phyloP scores from a whole-genome alignment of 2,888 invertebrate genomes.

The Serripes groenlandicus region DNA sequence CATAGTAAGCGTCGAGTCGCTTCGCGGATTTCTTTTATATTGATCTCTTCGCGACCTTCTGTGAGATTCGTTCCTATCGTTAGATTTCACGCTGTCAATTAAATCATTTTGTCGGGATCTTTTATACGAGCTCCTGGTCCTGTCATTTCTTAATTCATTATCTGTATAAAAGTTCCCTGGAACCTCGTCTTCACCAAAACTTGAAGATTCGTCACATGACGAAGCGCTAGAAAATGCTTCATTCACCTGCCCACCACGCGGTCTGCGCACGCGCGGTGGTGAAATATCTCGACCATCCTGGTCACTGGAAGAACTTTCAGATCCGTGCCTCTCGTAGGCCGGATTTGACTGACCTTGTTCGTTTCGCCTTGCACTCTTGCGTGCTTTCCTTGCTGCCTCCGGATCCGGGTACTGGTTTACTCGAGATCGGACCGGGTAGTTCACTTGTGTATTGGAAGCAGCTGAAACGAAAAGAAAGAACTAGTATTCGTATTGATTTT shows the following conservation, averaged over 20 bases:
- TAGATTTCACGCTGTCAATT: conserved; percentile 23
- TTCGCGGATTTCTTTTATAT: conserved; percentile 62
- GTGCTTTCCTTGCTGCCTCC: conserved; percentile 31
- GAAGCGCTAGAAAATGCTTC: conserved; percentile 63
- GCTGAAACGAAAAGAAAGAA: no score
- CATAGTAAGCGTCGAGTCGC: conserved; percentile 66
- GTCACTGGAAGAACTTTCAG: conserved; percentile 62
- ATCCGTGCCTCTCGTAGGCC: conserved; percentile 54
- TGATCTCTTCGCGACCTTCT: conserved; percentile 56
- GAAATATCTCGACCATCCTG: conserved; percentile 62
- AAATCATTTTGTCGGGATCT: conserved; percentile 31
- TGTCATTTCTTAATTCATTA: conserved; percentile 35
- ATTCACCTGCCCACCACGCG: conserved; percentile 57
- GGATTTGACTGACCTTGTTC: conserved; percentile 63
- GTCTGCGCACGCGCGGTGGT: conserved; percentile 61
- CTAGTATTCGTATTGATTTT: no score
- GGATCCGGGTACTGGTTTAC: conserved; percentile 65
- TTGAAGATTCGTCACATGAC: conserved; percentile 64
- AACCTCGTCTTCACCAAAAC: conserved; percentile 56
- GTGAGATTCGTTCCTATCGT: conserved; percentile 37
- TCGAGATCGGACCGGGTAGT: conserved; percentile 52
- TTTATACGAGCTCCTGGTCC: conserved; percentile 53
- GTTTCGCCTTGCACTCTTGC: conserved; percentile 13
- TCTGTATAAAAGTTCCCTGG: conserved; percentile 47
- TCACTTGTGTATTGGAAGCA: conserved; percentile 50